These are phyloP conservation scores for Dunckerocampus dactyliophorus DNA, from an alignment of 2,113 vertebrate species.

Conservation along the genomic window DNA sequence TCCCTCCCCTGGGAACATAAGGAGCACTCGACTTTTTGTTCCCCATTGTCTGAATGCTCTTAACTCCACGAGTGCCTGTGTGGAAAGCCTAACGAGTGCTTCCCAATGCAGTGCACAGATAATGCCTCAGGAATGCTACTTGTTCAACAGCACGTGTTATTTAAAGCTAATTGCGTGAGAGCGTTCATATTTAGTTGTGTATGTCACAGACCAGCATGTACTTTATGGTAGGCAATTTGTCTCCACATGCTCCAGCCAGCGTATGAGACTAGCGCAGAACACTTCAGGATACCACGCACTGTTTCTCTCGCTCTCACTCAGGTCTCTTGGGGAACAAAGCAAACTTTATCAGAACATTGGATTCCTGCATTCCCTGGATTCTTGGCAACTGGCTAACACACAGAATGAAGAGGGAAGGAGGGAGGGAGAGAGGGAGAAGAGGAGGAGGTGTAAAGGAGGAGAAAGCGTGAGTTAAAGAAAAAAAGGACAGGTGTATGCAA, in stretches of 20 bases:
- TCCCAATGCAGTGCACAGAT: constrained; percentile 12
- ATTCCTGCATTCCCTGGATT: constrained; percentile 92
- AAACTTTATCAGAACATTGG: constrained; percentile 90
- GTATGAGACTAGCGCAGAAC: neutral
- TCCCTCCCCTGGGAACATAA: neutral
- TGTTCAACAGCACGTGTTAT: constrained; percentile 1
- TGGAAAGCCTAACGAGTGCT: constrained; percentile 17
- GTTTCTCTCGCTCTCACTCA: constrained; percentile 70
- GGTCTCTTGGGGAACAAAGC: constrained; percentile 92
- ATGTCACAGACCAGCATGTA: neutral
- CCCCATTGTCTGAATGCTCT: constrained; percentile 8
- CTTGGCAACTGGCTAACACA: constrained; percentile 82
- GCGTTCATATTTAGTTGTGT: neutral
- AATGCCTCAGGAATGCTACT: constrained; percentile 25
- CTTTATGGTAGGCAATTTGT: neutral
- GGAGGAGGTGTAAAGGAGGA: neutral
- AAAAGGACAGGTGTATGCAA: constrained; percentile 32
- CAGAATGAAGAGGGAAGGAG: constrained; percentile 24
- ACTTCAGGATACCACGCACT: constrained; percentile 27
- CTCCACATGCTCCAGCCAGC: neutral
- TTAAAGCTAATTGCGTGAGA: constrained; percentile 3
- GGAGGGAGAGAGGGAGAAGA: constrained; percentile 9
- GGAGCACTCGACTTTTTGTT: constrained; percentile 26
- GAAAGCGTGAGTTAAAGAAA: constrained; percentile 2
- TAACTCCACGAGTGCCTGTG: constrained; percentile 12